Evolutionary conservation across 2,797 vertebrate species (phyloP).

Genomic region (Sebastes cheni): DNA sequence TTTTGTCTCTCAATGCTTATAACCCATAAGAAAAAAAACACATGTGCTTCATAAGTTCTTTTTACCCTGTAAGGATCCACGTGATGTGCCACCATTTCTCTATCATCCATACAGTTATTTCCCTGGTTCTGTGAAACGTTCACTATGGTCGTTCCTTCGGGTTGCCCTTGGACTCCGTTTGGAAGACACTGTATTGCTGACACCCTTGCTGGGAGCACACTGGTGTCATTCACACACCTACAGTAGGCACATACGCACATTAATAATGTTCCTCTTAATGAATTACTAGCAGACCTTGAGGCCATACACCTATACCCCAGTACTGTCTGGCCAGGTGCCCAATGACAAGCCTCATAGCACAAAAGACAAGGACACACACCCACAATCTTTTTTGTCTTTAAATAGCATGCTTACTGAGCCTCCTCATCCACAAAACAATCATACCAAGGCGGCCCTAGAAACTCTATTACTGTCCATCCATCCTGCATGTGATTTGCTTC

Average conservation of each 20-base stretch:
- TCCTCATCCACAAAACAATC: constrained; percentile 60
- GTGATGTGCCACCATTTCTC: background rate
- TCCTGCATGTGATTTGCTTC: constrained; percentile 18
- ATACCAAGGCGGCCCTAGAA: constrained; percentile 19
- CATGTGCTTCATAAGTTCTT: background rate
- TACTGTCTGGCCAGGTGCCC: constrained; percentile 68
- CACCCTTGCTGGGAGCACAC: constrained; percentile 40
- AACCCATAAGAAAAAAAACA: background rate
- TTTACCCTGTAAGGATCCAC: background rate
- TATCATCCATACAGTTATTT: constrained; percentile 5
- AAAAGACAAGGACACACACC: constrained; percentile 60
- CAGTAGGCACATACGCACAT: constrained; percentile 35
- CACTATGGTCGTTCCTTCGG: background rate
- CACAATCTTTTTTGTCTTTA: constrained; percentile 56
- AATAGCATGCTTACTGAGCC: constrained; percentile 49
- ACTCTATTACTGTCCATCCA: constrained; percentile 37
- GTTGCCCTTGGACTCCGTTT: constrained; percentile 55
- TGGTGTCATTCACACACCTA: constrained; percentile 7
- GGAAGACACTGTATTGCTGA: constrained; percentile 3
- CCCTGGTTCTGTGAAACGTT: background rate
- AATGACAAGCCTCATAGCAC: constrained; percentile 62
- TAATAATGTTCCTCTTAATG: constrained; percentile 72
- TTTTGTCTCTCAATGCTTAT: background rate
- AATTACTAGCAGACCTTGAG: constrained; percentile 77
- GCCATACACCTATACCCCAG: constrained; percentile 59